phyloP scores from a whole-genome alignment of 2,888 invertebrate species.

The Bellardia bayeri region DNA sequence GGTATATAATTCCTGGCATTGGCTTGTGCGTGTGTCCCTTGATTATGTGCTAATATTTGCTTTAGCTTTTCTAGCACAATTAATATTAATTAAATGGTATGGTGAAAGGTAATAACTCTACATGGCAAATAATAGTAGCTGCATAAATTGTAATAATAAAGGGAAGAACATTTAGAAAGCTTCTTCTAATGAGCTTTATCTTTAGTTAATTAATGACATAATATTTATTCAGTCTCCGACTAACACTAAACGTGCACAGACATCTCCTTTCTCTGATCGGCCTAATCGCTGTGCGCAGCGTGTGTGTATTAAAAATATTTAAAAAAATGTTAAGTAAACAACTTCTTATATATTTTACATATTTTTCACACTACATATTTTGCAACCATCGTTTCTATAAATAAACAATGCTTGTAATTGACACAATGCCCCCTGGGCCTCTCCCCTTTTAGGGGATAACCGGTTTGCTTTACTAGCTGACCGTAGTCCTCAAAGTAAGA shows the following conservation, averaged over 20 bases:
- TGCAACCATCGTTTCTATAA: too few relatives aligned
- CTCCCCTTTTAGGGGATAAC: slow-evolving; percentile 26
- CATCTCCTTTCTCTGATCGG: too few relatives aligned
- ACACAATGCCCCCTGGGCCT: too few relatives aligned
- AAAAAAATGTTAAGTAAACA: too few relatives aligned
- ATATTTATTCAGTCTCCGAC: too few relatives aligned
- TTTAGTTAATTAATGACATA: not conserved
- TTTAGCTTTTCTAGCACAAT: slow-evolving; percentile 19
- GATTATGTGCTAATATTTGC: slow-evolving; percentile 23
- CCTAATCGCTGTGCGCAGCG: too few relatives aligned
- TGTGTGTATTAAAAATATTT: too few relatives aligned
- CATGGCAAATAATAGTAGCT: not conserved
- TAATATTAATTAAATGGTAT: slow-evolving; percentile 44
- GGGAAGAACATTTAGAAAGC: not conserved
- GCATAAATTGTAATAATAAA: not conserved
- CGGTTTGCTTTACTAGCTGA: slow-evolving; percentile 26
- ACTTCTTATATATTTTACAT: too few relatives aligned
- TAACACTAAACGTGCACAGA: too few relatives aligned
- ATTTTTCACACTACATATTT: too few relatives aligned
- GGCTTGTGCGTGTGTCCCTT: not conserved
- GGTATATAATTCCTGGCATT: not conserved
- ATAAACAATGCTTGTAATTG: too few relatives aligned
- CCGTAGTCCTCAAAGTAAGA: slow-evolving; percentile 18
- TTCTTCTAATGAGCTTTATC: slow-evolving; percentile 7
- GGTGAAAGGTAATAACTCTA: not conserved